Percentiles rank a stretch among this genome's conserved stretches.
Evolutionary conservation across 2,797 vertebrate genomes (phyloP).

Genomic region (Tadarida brasiliensis): DNA sequence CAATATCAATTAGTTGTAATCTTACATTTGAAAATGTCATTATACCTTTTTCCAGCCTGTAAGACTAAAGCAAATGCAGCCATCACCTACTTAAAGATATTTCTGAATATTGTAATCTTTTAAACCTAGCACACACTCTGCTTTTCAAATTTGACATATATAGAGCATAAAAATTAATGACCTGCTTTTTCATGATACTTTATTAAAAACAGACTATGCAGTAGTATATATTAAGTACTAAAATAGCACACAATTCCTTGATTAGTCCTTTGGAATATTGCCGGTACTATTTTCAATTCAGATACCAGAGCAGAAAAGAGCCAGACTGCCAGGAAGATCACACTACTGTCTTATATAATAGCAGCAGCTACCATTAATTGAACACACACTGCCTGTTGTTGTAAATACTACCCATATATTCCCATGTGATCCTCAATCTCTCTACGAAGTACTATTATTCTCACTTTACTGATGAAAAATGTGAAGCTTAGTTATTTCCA

Average conservation of each 20-base stretch:
- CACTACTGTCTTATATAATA: neutral
- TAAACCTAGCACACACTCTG: neutral
- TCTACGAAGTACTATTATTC: neutral
- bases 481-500: neutral
- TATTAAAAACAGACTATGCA: neutral
- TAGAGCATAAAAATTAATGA: neutral
- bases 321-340: neutral
- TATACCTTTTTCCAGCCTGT: neutral
- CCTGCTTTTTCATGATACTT: neutral
- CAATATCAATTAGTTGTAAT: neutral
- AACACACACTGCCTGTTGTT: neutral
- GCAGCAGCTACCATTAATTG: neutral
- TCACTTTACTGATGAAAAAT: neutral
- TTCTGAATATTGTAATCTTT: neutral
- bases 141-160: conserved; percentile 47
- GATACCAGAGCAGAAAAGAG: neutral
- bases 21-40: neutral
- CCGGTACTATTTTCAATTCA: neutral
- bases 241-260: neutral
- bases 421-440: neutral
- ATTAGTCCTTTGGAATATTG: neutral
- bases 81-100: neutral
- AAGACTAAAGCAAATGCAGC: conserved; percentile 27
- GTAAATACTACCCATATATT: neutral
- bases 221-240: neutral